Evolutionary conservation across 2,888 invertebrate species (phyloP), one percentile per base, ranked within the genome.

Genomic region (Drosophila imparisetae): DNA sequence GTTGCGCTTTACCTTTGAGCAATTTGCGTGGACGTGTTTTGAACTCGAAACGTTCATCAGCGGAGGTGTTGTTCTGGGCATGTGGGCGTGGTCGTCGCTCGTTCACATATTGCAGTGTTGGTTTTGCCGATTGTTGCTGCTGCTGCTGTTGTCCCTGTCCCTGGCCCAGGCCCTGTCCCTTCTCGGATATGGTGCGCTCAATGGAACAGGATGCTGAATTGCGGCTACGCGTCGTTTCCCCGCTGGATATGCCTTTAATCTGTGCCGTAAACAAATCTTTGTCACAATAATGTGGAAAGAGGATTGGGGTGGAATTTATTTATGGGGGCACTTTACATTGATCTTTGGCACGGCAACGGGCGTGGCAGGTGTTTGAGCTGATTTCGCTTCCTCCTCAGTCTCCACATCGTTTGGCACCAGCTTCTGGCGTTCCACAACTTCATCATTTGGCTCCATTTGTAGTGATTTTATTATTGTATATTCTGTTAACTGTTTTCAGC

Each of bases 381-480:
- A 91, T 85, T 92, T 92, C 1, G 90, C 91, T 78, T 93, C 93
- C 58, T 93, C 93, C 52, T 93, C 93, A 1, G 91, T 91, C 80
- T 93, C 93, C 50, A 91, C 91, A 87, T 93, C 93, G 64, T 92
- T 92, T 70, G 91, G 90, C 67, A 93, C 93, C 57, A 93, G 85
- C 70, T 93, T 93, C 62, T 93, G 93, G 21, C 93, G 91, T 78
- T 93, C 93, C 21, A 93, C 93, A 63, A 93, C 92, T 83, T 93
- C 93, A 80, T 93, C 93, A 78, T 93, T 93, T 24, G 92, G 90
- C 75, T 93, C 93, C 93, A 93, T 93, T 71, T 72, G 78, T 3
- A 24, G 24, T 45, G 42, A 24, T 54, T 50, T 55, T 60, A 68
- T 66, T 24, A 1, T 45, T 48, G 34, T 55, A 24, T 40, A 65